phyloP scores from a whole-genome alignment of 2,797 vertebrate species.

The Numenius phaeopus region DNA sequence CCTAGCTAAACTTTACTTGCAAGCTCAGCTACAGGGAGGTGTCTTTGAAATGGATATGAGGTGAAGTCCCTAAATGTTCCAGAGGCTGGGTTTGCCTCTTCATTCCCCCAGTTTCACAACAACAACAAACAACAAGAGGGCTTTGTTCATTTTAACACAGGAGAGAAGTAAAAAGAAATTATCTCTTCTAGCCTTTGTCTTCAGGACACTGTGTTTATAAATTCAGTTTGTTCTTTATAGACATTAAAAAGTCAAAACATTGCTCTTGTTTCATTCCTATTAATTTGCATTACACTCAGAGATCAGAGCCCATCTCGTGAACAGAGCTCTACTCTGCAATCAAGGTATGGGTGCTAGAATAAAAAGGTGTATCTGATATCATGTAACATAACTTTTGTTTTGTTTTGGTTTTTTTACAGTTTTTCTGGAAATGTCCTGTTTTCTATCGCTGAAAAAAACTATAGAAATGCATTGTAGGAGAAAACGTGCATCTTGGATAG shows the following conservation, averaged over 20 bases:
- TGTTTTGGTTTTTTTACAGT: too few relatives aligned
- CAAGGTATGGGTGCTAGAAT: neutral
- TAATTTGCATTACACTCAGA: neutral
- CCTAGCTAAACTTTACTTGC: neutral
- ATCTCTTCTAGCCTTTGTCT: neutral
- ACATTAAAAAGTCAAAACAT: neutral
- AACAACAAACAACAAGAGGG: neutral
- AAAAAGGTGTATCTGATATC: neutral
- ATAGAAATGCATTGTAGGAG: neutral
- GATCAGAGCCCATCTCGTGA: neutral
- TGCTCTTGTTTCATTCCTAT: neutral
- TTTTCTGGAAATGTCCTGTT: neutral
- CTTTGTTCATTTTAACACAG: neutral
- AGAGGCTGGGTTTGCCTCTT: neutral
- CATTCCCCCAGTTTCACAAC: neutral
- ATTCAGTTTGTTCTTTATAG: neutral
- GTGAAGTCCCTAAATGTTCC: neutral
- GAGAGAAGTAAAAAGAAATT: neutral
- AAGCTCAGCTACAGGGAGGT: neutral
- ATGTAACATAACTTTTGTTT: rapidly evolving
- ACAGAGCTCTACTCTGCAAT: rapidly evolving
- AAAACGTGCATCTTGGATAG: neutral
- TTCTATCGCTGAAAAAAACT: neutral
- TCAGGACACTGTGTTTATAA: neutral
- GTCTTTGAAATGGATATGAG: constrained; percentile 1